Conservation (phyloP, 2,113 vertebrate species). For the Sigmodon hispidus region DNA sequence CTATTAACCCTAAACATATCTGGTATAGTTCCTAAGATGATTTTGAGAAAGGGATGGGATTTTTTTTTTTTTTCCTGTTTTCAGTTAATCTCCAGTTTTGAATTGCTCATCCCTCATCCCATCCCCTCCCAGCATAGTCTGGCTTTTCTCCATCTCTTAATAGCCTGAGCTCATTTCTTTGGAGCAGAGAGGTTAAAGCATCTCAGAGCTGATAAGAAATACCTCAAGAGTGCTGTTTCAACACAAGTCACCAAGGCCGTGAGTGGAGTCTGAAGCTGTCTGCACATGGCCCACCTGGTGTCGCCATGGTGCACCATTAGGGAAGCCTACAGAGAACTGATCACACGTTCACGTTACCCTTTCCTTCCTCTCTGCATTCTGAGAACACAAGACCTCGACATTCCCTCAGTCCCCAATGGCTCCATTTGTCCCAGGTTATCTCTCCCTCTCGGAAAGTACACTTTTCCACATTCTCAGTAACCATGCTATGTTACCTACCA, state of each 20-base stretch:
- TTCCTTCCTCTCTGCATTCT: neutral
- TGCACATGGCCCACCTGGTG: neutral
- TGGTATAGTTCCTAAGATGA: neutral
- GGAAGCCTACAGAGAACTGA: neutral
- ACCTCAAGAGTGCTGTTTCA: neutral
- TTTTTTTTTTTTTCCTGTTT: neutral
- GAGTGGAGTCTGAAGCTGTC: neutral
- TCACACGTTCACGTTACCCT: neutral
- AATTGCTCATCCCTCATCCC: neutral
- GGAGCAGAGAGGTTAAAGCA: neutral
- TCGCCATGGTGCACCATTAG: neutral
- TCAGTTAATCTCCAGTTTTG: neutral
- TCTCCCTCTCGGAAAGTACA: slow-evolving; percentile 57
- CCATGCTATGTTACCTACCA: neutral
- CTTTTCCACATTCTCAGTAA: neutral
- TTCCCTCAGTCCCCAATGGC: neutral
- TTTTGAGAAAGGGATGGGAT: neutral
- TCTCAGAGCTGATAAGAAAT: neutral
- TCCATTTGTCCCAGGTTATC: neutral
- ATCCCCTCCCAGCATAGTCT: neutral
- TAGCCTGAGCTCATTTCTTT: neutral
- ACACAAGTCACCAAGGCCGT: neutral
- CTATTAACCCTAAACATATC: neutral
- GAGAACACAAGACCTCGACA: neutral
- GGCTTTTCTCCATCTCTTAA: neutral